Evolutionary conservation across 1,140 invertebrate species (phyloP), one percentile per base, ranked within the genome.

Genomic region (Lycorma delicatula): DNA sequence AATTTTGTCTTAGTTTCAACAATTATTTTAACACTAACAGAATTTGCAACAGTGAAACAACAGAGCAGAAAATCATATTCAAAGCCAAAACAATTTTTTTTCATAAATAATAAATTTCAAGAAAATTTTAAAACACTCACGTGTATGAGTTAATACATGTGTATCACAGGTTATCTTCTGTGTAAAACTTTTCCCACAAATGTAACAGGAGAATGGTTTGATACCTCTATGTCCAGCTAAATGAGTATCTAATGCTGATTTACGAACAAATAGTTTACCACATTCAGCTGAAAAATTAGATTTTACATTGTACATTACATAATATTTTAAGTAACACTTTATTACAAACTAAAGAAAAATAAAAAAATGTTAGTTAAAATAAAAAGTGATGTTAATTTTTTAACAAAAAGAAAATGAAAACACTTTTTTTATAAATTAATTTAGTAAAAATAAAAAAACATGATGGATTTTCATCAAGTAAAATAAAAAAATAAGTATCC

Each of bases 121-220:
- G 31, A 34, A 34, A n/a, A 16, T 9, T 20, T 20, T 1, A 16
- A 22, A 20, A 22, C 3, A 44, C 57, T 48, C 38, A 63, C 61
- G 41, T 58, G 61, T 63, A 27, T 63, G 59, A 18, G 41, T 59
- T n/a, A 57, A 38, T 13, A 56, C 11, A 34, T 64, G 62, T 31
- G 58, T 57, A 50, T 64, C 51, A 12, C 60, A 16, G 20, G 54
- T 52, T 3, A 61, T 52, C 52, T 61, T 64, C 31, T 64, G 62
- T 12, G 62, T 57, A 34, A 64, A 64, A 12, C 49, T 46, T 46
- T 56, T 59, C 27, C 29, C 34, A 41, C 62, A 64, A 13, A 56
- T 31, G n/a, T 47, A 27, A 50, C 62, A 64, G 6, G 31, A 29
- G 27, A 56, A 64, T 3, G 60, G 62, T 46, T 61, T 61, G 6